These are phyloP conservation scores for Sycophila sp. DNA, from an alignment of 1,140 invertebrate species.

Conservation along the genomic window DNA sequence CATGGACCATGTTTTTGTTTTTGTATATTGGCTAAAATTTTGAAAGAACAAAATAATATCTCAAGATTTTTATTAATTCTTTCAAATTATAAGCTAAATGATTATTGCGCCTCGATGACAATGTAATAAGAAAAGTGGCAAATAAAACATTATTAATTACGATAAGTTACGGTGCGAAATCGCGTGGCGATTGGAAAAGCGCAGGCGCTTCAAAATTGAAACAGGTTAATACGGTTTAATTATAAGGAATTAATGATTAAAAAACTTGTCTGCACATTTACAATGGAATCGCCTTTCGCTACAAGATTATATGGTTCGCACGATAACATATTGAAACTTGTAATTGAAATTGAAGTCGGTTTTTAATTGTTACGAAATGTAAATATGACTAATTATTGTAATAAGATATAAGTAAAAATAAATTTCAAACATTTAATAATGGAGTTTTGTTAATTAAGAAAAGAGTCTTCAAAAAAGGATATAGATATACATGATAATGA, in stretches of 20 bases:
- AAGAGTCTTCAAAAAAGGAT: too few relatives aligned
- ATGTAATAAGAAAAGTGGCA: slow-evolving; percentile 20
- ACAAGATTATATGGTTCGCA: neutral
- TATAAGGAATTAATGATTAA: slow-evolving; percentile 23
- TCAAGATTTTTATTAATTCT: neutral
- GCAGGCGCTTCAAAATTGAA: slow-evolving; percentile 17
- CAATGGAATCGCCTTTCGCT: slow-evolving; percentile 1
- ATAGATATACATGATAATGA: too few relatives aligned
- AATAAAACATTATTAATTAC: slow-evolving; percentile 8
- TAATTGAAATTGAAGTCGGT: slow-evolving; percentile 37
- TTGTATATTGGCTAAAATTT: neutral
- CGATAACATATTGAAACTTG: slow-evolving; percentile 2
- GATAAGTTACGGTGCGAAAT: slow-evolving; percentile 18
- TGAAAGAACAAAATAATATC: slow-evolving; percentile 6
- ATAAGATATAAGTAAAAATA: slow-evolving; percentile 42
- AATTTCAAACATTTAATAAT: slow-evolving; percentile 30
- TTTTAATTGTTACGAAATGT: slow-evolving; percentile 38
- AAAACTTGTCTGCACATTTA: slow-evolving; percentile 5
- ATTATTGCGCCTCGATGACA: neutral
- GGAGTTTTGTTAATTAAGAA: slow-evolving; percentile 12
- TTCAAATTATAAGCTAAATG: neutral
- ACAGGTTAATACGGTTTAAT: slow-evolving; percentile 7
- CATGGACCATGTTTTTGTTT: slow-evolving; percentile 16
- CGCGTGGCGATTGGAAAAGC: slow-evolving; percentile 1
- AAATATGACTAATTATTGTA: slow-evolving; percentile 44